Base-by-base conservation (phyloP, 2,888 invertebrate genomes). In the Zaprionus bogoriensis region DNA sequence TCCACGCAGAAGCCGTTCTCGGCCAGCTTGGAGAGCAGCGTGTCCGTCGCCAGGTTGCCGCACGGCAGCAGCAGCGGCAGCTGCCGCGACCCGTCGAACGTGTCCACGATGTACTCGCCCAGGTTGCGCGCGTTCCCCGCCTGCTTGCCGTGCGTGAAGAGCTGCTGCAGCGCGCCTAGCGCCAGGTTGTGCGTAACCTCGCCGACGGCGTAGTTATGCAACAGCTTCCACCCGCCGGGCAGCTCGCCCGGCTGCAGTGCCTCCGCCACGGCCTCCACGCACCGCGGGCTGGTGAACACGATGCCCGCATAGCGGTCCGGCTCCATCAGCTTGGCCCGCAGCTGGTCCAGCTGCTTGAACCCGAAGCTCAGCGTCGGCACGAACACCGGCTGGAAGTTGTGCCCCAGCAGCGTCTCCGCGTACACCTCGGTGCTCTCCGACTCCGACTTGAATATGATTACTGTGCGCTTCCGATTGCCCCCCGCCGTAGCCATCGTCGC, bases 251-350 rank as follows among this genome's bases (percentile, higher is more conserved):
- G 81, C 14, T 92, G 92, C 61, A 89, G 72, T 10, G 92, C 90
- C 72, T 91, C 87, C 38, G 87, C 80, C 2, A 92, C 90, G 2
- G 92, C 92, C 68, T 91, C 90, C 7, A 93, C 92, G 76, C 92
- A 92, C 25, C 93, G 89, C 1, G 93, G 93, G 79, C 93, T 93
- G 1, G 93, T 92, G 54, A 93, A 92, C 3, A 93, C 90, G 23
- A 93, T 82, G 25, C 92, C 93, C 44, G 90, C 90, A 87, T 92
- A 93, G 30, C 89, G 81, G 47, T 91, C 89, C 14, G 91, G 90
- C 38, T 89, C 88, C 51, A 88, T 66, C n/a, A 93, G 74, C 83
- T 92, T 92, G 20, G 87, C 77, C 7, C 72, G 86, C 54, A 93
- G 87, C 57, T 88, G 70, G 2, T 91, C 89, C 22, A 93, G 87